These are phyloP conservation scores for Diplogasteroides magnus DNA, from an alignment of 1,140 invertebrate species.

Conservation along the genomic window DNA sequence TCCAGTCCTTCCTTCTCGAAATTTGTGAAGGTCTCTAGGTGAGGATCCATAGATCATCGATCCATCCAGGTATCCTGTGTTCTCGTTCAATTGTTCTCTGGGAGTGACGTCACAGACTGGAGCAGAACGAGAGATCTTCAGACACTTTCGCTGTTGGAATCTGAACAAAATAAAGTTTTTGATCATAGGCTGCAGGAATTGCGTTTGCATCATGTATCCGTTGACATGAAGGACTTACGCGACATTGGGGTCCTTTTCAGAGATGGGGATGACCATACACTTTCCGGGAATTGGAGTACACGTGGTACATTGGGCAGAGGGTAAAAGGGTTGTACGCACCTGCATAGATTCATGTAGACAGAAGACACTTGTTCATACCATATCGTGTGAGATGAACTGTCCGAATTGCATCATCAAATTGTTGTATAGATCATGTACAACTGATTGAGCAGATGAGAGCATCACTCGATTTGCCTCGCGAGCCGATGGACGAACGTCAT, in stretches of 20 bases:
- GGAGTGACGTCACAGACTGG: conserved; percentile 46
- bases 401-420: conserved; percentile 54
- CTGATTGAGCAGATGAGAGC: conserved; percentile 45
- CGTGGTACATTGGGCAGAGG: conserved; percentile 48
- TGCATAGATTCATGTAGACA: neutral
- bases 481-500: conserved; percentile 39
- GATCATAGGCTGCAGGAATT: conserved; percentile 8
- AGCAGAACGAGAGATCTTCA: conserved; percentile 52
- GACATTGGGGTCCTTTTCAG: conserved; percentile 44
- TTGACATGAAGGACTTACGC: conserved; percentile 26
- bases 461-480: conserved; percentile 45
- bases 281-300: conserved; percentile 50
- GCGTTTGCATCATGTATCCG: neutral
- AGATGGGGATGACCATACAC: conserved; percentile 50
- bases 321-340: conserved; percentile 44
- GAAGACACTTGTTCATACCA: too few species aligned
- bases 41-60: conserved; percentile 55
- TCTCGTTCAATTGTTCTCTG: conserved; percentile 52
- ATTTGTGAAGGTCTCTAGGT: conserved; percentile 50
- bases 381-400: conserved; percentile 55
- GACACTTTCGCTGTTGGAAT: conserved; percentile 46
- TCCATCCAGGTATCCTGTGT: conserved; percentile 37
- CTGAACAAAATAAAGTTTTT: conserved; percentile 34
- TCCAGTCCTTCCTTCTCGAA: conserved; percentile 52
- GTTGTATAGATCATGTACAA: conserved; percentile 44